A percentile compares a stretch with the other conserved stretches of the same genome.
Conservation (phyloP, 1,140 invertebrate genomes). For the Pseudachorutes palmiensis region DNA sequence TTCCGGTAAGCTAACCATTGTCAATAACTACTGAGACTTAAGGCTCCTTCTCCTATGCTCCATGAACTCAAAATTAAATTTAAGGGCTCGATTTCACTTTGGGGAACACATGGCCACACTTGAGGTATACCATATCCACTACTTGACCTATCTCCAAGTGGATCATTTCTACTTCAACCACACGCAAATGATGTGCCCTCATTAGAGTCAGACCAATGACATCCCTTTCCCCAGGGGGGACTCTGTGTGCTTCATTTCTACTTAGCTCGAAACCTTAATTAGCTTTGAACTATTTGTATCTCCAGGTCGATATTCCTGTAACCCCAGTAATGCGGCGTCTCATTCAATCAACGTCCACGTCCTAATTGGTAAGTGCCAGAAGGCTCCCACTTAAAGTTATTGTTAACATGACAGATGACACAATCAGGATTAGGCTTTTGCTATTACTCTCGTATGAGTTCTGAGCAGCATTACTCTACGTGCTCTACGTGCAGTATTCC, state of each 20-base stretch:
- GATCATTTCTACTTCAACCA: no score
- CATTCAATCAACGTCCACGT: conserved; percentile 36
- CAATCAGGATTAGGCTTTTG: not conserved
- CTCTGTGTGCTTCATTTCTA: not conserved
- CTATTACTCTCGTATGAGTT: no score
- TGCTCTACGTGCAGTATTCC: no score
- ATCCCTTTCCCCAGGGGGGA: not conserved
- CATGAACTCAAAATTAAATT: no score
- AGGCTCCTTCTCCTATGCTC: no score
- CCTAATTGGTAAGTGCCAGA: conserved; percentile 28
- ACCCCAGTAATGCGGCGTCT: conserved; percentile 33
- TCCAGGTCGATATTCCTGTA: conserved; percentile 34
- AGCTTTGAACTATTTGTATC: not conserved
- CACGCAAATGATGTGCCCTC: no score
- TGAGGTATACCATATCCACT: no score
- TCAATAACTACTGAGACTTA: not conserved
- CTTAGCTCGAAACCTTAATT: not conserved
- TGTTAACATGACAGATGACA: not conserved
- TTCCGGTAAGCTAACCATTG: conserved; percentile 19
- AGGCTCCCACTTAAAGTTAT: not conserved
- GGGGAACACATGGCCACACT: no score
- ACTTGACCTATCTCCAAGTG: no score
- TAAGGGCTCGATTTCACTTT: no score
- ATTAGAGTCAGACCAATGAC: not conserved
- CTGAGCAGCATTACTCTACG: no score